Conservation (phyloP, 2,797 vertebrate genomes). For the Caiman crocodilus region DNA sequence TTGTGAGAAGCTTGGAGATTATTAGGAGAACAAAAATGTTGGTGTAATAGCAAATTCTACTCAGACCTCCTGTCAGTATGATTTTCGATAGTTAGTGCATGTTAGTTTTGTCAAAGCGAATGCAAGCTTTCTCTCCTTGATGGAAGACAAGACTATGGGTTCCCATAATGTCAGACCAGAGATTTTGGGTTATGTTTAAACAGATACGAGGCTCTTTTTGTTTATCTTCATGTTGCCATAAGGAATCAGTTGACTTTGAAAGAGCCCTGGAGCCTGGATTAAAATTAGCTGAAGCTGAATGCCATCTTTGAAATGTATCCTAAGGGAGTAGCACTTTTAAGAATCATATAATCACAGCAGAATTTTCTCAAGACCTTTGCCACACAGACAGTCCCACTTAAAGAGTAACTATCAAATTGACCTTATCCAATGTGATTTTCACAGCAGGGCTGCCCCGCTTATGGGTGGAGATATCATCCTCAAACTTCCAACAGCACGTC, state of each 20-base stretch:
- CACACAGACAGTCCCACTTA: not conserved
- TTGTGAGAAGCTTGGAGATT: not conserved
- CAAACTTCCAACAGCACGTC: too few relatives aligned
- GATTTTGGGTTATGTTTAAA: not conserved
- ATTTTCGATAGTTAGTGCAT: not conserved
- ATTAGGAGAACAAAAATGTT: not conserved
- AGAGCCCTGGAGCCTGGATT: not conserved
- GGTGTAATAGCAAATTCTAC: not conserved
- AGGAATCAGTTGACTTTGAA: not conserved
- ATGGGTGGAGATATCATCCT: not conserved
- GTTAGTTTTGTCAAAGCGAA: not conserved
- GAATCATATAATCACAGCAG: not conserved
- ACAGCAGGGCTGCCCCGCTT: not conserved
- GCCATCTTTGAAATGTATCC: not conserved
- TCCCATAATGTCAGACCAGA: accelerated
- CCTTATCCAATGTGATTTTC: not conserved
- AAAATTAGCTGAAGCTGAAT: not conserved
- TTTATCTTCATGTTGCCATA: not conserved
- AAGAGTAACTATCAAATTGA: not conserved
- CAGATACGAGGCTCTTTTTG: accelerated
- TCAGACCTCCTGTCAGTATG: not conserved
- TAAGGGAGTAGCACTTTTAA: not conserved
- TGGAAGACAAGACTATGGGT: not conserved
- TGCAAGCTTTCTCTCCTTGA: too few relatives aligned
- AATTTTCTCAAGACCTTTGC: not conserved